phyloP scores from a whole-genome alignment of 2,113 vertebrate genomes.

The Solea solea region DNA sequence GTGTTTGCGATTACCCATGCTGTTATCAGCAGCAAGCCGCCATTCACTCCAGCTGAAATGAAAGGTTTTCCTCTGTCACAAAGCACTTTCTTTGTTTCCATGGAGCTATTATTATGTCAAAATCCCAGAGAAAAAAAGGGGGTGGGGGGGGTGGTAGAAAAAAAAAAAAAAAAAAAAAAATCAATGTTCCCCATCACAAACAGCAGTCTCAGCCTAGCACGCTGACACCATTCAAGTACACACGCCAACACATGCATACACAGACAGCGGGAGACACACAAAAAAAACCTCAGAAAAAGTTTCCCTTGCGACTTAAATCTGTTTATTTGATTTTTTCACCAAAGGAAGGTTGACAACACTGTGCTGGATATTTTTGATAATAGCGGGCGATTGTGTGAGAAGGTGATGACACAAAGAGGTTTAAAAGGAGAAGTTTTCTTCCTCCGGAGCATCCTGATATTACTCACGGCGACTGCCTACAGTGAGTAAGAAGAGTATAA shows the following conservation, averaged over 20 bases:
- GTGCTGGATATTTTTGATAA: conserved; percentile 27
- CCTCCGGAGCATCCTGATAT: conserved; percentile 8
- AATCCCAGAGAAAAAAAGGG: conserved; percentile 91
- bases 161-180: conserved; percentile 94
- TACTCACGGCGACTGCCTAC: conserved; percentile 14
- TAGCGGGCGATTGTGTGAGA: conserved; percentile 4
- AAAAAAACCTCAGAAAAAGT: conserved; percentile 39
- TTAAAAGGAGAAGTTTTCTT: conserved; percentile 2
- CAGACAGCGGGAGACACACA: conserved; percentile 26
- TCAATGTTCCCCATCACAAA: conserved; percentile 87
- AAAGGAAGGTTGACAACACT: conserved; percentile 7
- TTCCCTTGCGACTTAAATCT: conserved; percentile 23
- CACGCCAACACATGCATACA: conserved; percentile 52
- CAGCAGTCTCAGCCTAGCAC: conserved; percentile 66
- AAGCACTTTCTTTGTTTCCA: conserved; percentile 99
- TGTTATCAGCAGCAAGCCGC: conserved; percentile 87
- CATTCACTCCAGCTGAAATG: conserved; percentile 90
- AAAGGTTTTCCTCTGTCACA: conserved; percentile 94
- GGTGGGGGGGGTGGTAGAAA: conserved; percentile 69
- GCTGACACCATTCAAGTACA: conserved; percentile 58
- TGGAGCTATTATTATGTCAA: conserved; percentile 99
- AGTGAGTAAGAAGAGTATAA: conserved; percentile 12
- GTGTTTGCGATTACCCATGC: conserved; percentile 73
- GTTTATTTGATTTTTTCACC: conserved; percentile 30
- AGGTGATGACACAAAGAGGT: not conserved